Conservation (phyloP, 2,888 invertebrate species). For the Cremastinae sp. region DNA sequence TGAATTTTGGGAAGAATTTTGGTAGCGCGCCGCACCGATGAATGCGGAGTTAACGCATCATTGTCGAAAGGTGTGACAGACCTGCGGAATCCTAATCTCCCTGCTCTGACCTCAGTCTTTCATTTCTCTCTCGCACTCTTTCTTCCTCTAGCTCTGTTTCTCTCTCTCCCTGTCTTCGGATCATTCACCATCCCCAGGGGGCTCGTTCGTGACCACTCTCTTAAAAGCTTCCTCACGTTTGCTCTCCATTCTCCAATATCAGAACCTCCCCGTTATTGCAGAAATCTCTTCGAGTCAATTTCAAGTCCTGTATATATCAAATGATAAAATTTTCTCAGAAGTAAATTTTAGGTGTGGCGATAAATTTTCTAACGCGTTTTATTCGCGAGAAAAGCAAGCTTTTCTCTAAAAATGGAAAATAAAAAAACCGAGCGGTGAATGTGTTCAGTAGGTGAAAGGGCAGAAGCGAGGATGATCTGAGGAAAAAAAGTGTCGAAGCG, state of each 20-base stretch:
- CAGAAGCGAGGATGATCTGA: conserved; percentile 25
- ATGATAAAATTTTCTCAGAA: no score
- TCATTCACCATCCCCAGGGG: conserved; percentile 65
- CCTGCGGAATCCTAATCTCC: conserved; percentile 76
- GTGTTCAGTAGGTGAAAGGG: neutral
- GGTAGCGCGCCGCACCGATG: conserved; percentile 64
- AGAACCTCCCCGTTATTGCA: conserved; percentile 26
- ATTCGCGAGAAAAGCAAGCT: no score
- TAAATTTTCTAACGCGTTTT: no score
- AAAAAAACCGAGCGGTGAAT: no score
- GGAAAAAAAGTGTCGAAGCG: conserved; percentile 68
- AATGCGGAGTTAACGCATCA: conserved; percentile 74
- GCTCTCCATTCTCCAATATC: conserved; percentile 23
- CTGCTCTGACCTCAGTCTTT: conserved; percentile 69
- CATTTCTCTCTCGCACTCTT: conserved; percentile 52
- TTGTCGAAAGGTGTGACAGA: conserved; percentile 75
- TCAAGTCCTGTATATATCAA: no score
- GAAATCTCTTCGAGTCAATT: neutral
- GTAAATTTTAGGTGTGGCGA: no score
- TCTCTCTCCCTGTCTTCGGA: conserved; percentile 34
- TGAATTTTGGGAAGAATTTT: conserved; percentile 37
- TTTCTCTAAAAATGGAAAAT: no score
- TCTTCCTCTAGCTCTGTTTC: conserved; percentile 1
- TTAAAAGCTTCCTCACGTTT: conserved; percentile 71
- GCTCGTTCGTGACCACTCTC: conserved; percentile 74